Evolutionary conservation across 2,797 vertebrate species (phyloP).

Genomic region (Tolypeutes matacus): DNA sequence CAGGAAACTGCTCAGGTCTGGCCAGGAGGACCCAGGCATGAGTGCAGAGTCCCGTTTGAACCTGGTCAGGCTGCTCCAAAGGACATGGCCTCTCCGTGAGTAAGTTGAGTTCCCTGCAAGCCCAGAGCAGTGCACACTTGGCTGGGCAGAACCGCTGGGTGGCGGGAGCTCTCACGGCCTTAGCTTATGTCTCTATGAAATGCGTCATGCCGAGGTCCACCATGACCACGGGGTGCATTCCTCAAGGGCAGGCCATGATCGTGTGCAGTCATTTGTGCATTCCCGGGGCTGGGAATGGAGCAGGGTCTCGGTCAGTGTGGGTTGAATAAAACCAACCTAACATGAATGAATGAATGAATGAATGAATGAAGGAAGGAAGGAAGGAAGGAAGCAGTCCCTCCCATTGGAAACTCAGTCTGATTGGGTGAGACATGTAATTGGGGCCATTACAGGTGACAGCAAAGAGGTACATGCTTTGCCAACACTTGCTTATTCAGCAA

Average conservation of each 20-base stretch:
- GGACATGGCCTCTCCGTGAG: not conserved
- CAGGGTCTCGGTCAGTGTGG: not conserved
- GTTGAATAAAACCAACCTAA: not conserved
- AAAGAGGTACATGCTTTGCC: not conserved
- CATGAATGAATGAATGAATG: not conserved
- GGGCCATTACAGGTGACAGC: slow-evolving; percentile 30
- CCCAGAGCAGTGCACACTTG: not conserved
- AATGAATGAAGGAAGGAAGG: not conserved
- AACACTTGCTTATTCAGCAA: slow-evolving; percentile 57
- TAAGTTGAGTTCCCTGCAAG: not conserved
- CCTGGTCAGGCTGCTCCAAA: not conserved
- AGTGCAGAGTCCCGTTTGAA: not conserved
- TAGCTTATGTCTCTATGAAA: not conserved
- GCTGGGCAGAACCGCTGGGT: not conserved
- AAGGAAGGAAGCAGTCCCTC: not conserved
- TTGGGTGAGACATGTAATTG: slow-evolving; percentile 10
- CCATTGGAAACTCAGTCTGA: not conserved
- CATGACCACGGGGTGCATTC: rapidly evolving
- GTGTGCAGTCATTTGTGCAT: not conserved
- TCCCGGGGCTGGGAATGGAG: not conserved
- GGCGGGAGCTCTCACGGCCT: not conserved
- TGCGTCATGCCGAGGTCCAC: rapidly evolving
- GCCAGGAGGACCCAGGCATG: not conserved
- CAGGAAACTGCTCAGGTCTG: not conserved
- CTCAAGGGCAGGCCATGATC: not conserved